A percentile compares a stretch with the other conserved stretches of the same genome.
phyloP scores from a whole-genome alignment of 2,113 vertebrate species.

The Butorides virescens region DNA sequence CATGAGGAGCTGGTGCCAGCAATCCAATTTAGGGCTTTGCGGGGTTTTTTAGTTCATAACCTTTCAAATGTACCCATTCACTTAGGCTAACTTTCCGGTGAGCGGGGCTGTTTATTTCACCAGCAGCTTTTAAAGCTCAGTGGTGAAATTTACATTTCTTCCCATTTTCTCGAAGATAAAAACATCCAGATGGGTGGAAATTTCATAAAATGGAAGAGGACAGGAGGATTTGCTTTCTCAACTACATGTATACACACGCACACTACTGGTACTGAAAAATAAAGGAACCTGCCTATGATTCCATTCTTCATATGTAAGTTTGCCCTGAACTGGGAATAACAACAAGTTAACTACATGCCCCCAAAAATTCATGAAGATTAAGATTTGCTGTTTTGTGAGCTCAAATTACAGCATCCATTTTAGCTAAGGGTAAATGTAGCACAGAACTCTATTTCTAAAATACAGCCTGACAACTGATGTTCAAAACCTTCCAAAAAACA shows the following conservation, averaged over 20 bases:
- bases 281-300: background rate
- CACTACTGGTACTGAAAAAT: background rate
- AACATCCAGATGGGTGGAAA: background rate
- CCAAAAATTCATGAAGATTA: background rate
- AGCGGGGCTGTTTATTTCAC: background rate
- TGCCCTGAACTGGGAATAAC: background rate
- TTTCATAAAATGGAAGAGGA: background rate
- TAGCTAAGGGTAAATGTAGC: background rate
- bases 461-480: background rate
- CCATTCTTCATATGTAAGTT: background rate
- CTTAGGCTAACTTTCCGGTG: background rate
- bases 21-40: background rate
- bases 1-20: conserved; percentile 21
- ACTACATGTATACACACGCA: rapidly evolving
- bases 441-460: background rate
- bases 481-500: background rate
- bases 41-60: background rate
- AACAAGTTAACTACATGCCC: background rate
- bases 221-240: background rate
- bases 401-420: background rate
- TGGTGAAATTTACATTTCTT: background rate
- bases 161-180: background rate
- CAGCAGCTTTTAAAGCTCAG: background rate
- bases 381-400: background rate
- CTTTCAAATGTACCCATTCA: background rate